These are phyloP conservation scores for Alsophila aescularia DNA, from an alignment of 2,888 invertebrate species.

Conservation along the genomic window DNA sequence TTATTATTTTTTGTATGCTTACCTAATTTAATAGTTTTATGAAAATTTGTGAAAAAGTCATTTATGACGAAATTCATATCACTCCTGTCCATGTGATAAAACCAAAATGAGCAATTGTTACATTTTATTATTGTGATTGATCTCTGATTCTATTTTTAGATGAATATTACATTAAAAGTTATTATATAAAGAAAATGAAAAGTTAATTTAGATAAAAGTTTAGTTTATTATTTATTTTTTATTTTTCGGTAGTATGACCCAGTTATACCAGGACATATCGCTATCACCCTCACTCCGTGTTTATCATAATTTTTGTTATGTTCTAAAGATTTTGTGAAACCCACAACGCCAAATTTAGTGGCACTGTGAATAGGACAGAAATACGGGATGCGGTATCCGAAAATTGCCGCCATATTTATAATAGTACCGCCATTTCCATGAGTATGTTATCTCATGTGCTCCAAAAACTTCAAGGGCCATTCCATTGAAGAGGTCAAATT, in stretches of 20 bases:
- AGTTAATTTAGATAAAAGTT: background rate
- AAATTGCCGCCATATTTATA: slow-evolving; percentile 83
- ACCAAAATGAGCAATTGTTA: too few relatives aligned
- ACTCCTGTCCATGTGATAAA: too few relatives aligned
- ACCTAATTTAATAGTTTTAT: too few relatives aligned
- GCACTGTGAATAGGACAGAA: slow-evolving; percentile 85
- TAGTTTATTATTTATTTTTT: too few relatives aligned
- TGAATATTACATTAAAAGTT: too few relatives aligned
- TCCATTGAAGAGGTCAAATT: slow-evolving; percentile 1
- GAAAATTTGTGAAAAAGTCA: too few relatives aligned
- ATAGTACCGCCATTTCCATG: slow-evolving; percentile 86
- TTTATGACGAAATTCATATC: too few relatives aligned
- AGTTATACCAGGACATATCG: slow-evolving; percentile 66
- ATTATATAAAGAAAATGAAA: too few relatives aligned
- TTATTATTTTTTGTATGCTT: too few relatives aligned
- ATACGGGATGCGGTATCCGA: slow-evolving; percentile 79
- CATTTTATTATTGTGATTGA: too few relatives aligned
- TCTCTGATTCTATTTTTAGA: too few relatives aligned
- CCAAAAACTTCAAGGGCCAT: slow-evolving; percentile 14
- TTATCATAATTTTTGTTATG: slow-evolving; percentile 68
- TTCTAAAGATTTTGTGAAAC: slow-evolving; percentile 78
- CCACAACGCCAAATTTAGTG: slow-evolving; percentile 84
- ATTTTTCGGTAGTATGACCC: too few relatives aligned
- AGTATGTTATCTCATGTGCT: slow-evolving; percentile 83
- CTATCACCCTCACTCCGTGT: slow-evolving; percentile 80